Base-by-base conservation (phyloP, 1,140 invertebrate species). In the Tetramorium parvispinum region DNA sequence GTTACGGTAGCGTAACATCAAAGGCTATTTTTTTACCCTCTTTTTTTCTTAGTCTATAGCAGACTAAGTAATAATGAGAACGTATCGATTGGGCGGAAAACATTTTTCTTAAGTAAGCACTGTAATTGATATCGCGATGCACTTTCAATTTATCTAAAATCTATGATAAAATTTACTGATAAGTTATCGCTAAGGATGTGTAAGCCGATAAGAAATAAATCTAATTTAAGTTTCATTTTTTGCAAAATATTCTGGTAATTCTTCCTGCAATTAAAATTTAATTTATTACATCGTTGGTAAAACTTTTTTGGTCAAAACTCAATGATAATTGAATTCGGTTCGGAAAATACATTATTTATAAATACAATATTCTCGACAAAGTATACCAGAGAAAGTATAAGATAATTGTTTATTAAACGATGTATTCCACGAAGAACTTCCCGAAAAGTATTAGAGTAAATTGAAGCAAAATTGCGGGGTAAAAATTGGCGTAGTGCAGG, bases 1-100 rank as follows among this genome's bases (percentile, higher is more conserved):
- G 16, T 65, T 8, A 65, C 21, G 40, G 7, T 90, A 87, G 81
- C 71, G 86, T 82, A 91, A 92, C 61, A 55, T 57, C n/a, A n/a
- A 16, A 43, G 32, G 3, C n/a, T 71, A 13, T 82, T 82, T 55
- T 40, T 59, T 66, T 40, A 27, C 1, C 18, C 0, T 16, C 18
- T 24, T 6, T 46, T 76, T 57, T 46, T 46, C 32, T 32, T 32
- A 32, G 32, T 32, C 3, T 57, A n/a, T 1, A 46, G 37, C 18
- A 57, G 10, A 4, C 24, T 59, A 10, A 32, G 18, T 21, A 73
- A 13, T 27, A 53, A 66, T 32, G 18, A 57, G 49, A n/a, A 82
- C 7, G 7, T 81, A 40, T 24, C 32, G 46, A 73, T 32, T n/a
- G 18, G 7, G 32, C 5, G 4, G 43, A 66, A 21, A 63, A 37